Evolutionary conservation across 2,113 vertebrate species (phyloP).

Genomic region (Bubo blakistoni): DNA sequence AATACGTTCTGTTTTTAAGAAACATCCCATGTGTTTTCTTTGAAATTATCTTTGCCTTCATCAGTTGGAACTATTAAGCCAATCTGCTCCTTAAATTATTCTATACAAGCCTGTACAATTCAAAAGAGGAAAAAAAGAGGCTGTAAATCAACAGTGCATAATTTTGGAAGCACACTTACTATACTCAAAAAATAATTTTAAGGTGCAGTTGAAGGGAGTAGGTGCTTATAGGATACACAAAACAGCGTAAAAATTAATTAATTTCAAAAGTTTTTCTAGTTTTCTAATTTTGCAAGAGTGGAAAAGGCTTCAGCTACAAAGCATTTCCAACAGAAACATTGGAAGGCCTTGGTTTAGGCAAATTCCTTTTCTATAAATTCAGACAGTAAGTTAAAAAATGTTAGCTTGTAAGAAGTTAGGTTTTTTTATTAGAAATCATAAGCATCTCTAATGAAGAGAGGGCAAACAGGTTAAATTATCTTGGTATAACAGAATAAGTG

Average conservation of each 20-base stretch:
- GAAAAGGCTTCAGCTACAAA: neutral
- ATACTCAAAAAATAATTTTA: neutral
- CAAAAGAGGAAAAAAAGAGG: neutral
- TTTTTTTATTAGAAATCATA: neutral
- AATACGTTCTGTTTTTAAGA: conserved; percentile 38
- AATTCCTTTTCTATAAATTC: neutral
- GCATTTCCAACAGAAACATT: neutral
- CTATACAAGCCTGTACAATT: neutral
- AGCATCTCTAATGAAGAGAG: neutral
- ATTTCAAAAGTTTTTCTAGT: neutral
- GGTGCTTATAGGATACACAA: neutral
- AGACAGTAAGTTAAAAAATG: neutral
- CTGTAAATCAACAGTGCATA: neutral
- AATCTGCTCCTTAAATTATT: neutral
- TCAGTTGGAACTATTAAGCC: conserved; percentile 8
- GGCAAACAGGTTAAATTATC: neutral
- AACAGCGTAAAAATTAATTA: neutral
- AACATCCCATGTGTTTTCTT: conserved; percentile 29
- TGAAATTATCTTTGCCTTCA: conserved; percentile 51
- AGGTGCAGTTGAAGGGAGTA: neutral
- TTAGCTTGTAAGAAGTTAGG: neutral
- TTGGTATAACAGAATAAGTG: neutral
- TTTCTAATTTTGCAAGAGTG: neutral
- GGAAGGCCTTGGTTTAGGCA: neutral
- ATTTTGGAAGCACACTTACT: neutral